Conservation (phyloP, 2,888 invertebrate genomes). For the Lithophane ornitopus region DNA sequence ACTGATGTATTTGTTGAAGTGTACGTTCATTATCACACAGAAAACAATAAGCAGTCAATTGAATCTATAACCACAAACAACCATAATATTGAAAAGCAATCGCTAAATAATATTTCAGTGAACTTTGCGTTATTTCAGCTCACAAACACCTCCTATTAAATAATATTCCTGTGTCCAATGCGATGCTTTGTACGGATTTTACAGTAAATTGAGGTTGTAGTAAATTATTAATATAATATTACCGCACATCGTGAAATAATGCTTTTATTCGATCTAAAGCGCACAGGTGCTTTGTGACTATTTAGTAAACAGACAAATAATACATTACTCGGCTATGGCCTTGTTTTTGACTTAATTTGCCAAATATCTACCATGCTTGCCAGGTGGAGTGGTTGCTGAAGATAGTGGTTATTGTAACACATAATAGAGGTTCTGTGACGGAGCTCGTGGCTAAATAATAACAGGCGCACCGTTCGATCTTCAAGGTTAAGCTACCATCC, state of each 20-base stretch:
- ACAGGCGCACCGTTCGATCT: neutral
- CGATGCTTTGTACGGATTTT: slow-evolving; percentile 10
- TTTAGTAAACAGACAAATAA: too few relatives aligned
- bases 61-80: too few relatives aligned
- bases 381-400: neutral
- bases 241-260: neutral
- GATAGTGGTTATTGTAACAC: neutral
- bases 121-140: slow-evolving; percentile 8
- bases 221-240: slow-evolving; percentile 5
- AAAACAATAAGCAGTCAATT: too few relatives aligned
- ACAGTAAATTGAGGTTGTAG: neutral
- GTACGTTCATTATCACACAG: too few relatives aligned
- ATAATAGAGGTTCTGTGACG: too few relatives aligned
- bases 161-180: neutral
- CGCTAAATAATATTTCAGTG: slow-evolving; percentile 15
- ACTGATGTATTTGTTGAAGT: too few relatives aligned
- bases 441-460: neutral
- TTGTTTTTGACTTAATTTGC: too few relatives aligned
- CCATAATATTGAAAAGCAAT: slow-evolving; percentile 24
- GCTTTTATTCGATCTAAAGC: neutral
- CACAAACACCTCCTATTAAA: slow-evolving; percentile 1
- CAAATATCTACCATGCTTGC: too few relatives aligned
- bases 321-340: too few relatives aligned
- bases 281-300: too few relatives aligned
- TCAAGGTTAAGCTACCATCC: too few relatives aligned